These are phyloP conservation scores for Pollenia angustigena DNA, from an alignment of 2,888 invertebrate species.

Conservation along the genomic window DNA sequence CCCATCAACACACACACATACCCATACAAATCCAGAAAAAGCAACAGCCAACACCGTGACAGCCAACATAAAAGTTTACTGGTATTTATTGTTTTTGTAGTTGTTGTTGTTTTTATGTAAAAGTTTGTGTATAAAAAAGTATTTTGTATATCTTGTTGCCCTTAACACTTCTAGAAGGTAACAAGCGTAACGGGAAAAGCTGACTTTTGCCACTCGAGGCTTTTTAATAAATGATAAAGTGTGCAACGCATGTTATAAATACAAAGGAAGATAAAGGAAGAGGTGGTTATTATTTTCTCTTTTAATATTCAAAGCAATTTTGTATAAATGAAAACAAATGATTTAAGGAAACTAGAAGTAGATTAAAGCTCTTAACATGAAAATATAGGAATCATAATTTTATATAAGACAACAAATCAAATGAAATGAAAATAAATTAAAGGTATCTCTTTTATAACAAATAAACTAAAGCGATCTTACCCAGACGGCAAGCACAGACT, in stretches of 20 bases:
- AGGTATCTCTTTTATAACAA: no score
- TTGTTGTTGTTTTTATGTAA: conserved; percentile 6
- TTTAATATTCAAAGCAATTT: conserved; percentile 4
- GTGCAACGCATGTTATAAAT: conserved; percentile 54
- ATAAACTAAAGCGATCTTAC: no score
- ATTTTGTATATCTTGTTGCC: conserved; percentile 21
- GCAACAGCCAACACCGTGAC: conserved; percentile 30
- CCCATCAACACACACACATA: neutral
- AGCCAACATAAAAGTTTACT: conserved; percentile 32
- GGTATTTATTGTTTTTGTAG: conserved; percentile 24
- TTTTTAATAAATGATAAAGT: conserved; percentile 65
- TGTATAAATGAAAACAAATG: neutral
- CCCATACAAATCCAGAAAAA: neutral
- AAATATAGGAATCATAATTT: no score
- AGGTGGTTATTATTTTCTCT: neutral
- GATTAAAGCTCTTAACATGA: neutral
- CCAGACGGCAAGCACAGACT: no score
- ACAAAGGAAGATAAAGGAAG: neutral
- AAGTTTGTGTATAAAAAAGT: neutral
- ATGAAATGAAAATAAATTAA: no score
- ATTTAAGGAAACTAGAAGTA: neutral
- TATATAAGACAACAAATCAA: no score
- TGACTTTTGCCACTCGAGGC: conserved; percentile 59
- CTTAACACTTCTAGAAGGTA: conserved; percentile 61
- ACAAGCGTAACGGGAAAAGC: conserved; percentile 60